Evolutionary conservation across 2,113 vertebrate genomes (phyloP).

Genomic region (Pseudonaja textilis): DNA sequence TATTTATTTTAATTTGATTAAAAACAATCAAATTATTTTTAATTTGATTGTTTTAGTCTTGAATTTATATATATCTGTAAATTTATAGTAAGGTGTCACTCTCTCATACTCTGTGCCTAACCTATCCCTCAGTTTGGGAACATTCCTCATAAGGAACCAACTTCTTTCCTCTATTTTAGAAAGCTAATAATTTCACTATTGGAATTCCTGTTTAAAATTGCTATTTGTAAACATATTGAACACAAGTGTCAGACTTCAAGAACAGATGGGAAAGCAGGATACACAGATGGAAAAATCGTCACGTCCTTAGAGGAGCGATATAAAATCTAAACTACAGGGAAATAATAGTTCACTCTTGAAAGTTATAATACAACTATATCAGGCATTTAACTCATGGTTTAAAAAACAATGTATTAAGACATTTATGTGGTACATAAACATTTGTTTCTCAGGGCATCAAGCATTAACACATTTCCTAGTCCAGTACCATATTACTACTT

Average conservation of each 20-base stretch:
- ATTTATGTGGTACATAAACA: conserved; percentile 21
- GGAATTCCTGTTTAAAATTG: conserved; percentile 47
- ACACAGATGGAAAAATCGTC: conserved; percentile 69
- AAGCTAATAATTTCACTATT: conserved; percentile 16
- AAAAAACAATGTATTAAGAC: conserved; percentile 17
- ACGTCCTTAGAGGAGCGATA: conserved; percentile 44
- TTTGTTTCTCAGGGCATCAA: conserved; percentile 19
- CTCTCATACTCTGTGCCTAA: accelerated
- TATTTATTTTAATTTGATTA: no score
- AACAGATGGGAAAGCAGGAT: conserved; percentile 69
- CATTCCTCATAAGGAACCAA: background rate
- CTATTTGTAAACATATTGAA: conserved; percentile 61
- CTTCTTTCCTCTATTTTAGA: conserved; percentile 3
- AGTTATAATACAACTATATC: conserved; percentile 40
- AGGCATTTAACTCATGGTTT: background rate
- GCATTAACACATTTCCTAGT: background rate
- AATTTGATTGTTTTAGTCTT: background rate
- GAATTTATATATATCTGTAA: background rate
- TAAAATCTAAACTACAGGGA: conserved; percentile 54
- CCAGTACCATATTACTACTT: background rate
- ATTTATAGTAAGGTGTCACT: background rate
- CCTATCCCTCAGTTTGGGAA: background rate
- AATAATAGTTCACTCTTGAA: conserved; percentile 42
- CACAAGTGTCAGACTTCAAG: conserved; percentile 55
- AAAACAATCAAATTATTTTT: background rate